Evolutionary conservation across 1,140 invertebrate species (phyloP), one percentile per base, ranked within the genome.

Genomic region (Pristionchus pacificus): DNA sequence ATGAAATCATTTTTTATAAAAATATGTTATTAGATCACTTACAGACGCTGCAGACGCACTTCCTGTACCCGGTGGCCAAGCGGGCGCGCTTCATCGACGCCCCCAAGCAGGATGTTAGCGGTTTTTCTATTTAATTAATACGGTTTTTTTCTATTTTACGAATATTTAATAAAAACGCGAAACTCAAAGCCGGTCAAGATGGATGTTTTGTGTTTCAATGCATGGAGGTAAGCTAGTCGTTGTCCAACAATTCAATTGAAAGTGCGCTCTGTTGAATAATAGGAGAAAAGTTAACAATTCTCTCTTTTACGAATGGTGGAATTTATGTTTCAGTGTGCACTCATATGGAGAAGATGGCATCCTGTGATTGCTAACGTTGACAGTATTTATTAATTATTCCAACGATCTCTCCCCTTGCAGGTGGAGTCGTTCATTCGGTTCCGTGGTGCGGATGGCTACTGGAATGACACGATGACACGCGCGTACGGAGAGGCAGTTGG

Each of bases 391-490:
- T n/a, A n/a, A n/a, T n/a, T n/a, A n/a, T n/a, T n/a, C n/a, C n/a
- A n/a, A n/a, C 38, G 19, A 19, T 49, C 6, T 10, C 6, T 49
- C 6, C 19, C 38, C 6, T 19, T 10, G 38, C 38, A 72, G 59
- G 61, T 64, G 2, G 74, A 75, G 31, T 73, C 70, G 14, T 75
- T 57, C 66, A 71, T 75, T n/a, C 15, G 74, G 2, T 75, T 72
- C 55, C 74, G 74, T 2, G 62, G 49, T 30, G n/a, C 33, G 13
- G 74, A 75, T 19, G 70, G 74, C 33, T 64, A 69, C 14, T 75
- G 68, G 49, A 59, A 65, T 10, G 55, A 65, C 6, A 68, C 68
- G 24, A 66, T 74, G 70, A 60, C 60, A 15, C 68, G 69, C 57
- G 61, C 59, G 24, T 75, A 68, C 55, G 74, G 74, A 19, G 60